Base-by-base conservation (phyloP, 2,797 vertebrate species). In the Gymnothorax reevesii region DNA sequence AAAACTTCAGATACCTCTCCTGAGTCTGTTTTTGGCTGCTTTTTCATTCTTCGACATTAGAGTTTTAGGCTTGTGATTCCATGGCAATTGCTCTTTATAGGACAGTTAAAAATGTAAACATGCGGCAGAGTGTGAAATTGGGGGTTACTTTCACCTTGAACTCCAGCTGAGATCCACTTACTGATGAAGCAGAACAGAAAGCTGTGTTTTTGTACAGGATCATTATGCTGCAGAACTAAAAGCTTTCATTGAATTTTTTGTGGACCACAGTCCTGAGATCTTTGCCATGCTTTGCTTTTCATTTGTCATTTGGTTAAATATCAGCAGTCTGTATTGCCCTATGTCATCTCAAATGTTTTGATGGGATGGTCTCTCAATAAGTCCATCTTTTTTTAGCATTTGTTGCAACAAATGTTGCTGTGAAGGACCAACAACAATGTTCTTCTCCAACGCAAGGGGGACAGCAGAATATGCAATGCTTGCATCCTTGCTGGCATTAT, bases 51-150 rank as follows among this genome's bases (percentile, higher is more conserved):
- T 54, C 73, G 22, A 55, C 49, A 84, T 84, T n/a, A n/a, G 9
- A 20, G 49, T 59, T 62, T 22, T 22, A 25, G 83, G 66, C 73
- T 82, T 79, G 57, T 90, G 86, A 33, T 66, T n/a, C 54, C 83
- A 82, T 59, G 82, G 91, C 91, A 90, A 91, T 90, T 88, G 88
- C 57, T 82, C 91, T 92, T 90, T 90, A 42, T 42, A 86, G 91
- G 89, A 88, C 93, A 92, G 92, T 93, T 91, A 89, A 83, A 87
- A 89, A 90, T 89, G 89, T 91, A 91, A 93, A 93, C 90, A 92
- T 94, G 92, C 93, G 94, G 94, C 90, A 92, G 92, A 90, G 92
- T 94, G 92, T 95, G 93, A 94, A 95, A 94, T 95, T 91, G 92
- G 91, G 91, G 92, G 90, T 91, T 92, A 91, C 91, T 83, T 83